These are phyloP conservation scores for Protomyctophum bolini DNA, from an alignment of 2,113 vertebrate species.

Conservation along the genomic window DNA sequence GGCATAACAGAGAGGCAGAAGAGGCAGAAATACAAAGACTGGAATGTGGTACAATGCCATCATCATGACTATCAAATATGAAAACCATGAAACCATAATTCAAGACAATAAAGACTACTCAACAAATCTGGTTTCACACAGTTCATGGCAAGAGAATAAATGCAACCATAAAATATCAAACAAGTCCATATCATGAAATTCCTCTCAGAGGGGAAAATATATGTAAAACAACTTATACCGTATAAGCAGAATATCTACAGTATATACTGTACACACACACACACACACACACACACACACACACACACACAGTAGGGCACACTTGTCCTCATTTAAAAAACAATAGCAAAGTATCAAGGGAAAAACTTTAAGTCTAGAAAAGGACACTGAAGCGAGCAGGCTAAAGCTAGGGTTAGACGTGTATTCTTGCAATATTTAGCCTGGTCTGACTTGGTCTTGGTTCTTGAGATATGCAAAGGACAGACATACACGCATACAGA, in stretches of 20 bases:
- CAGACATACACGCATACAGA: background rate
- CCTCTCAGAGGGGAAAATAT: slow-evolving; percentile 40
- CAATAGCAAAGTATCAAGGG: slow-evolving; percentile 31
- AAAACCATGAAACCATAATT: background rate
- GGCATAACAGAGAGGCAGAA: slow-evolving; percentile 30
- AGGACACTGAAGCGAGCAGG: slow-evolving; percentile 4
- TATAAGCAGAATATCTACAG: slow-evolving; percentile 50
- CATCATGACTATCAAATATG: background rate
- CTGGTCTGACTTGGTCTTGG: background rate
- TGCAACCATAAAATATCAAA: slow-evolving; percentile 14
- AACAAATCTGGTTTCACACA: slow-evolving; percentile 11
- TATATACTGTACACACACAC: no score
- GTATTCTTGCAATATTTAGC: background rate
- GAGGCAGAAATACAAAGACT: slow-evolving; percentile 44
- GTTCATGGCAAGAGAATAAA: background rate
- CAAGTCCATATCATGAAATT: slow-evolving; percentile 19
- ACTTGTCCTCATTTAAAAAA: slow-evolving; percentile 43
- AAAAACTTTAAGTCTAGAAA: slow-evolving; percentile 1
- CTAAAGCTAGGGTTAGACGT: background rate
- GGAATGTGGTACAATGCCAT: slow-evolving; percentile 1
- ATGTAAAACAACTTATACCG: slow-evolving; percentile 31
- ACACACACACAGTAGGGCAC: slow-evolving; percentile 21
- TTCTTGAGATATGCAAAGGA: no score
- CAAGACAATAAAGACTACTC: background rate
- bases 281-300: slow-evolving; percentile 5